phyloP scores from a whole-genome alignment of 2,113 vertebrate species.

The Dromaius novaehollandiae region DNA sequence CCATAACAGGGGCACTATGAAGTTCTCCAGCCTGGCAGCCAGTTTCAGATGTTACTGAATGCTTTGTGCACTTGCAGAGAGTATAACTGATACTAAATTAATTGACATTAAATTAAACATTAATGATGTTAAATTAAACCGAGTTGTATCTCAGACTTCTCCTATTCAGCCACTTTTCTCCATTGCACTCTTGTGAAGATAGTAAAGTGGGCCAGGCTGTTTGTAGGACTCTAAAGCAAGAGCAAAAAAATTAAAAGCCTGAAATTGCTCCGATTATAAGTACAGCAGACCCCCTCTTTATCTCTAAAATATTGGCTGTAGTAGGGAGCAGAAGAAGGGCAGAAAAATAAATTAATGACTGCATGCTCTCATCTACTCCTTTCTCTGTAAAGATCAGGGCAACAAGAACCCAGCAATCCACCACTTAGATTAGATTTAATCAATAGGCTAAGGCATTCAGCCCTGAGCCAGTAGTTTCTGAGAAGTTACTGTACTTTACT shows the following conservation, averaged over 20 bases:
- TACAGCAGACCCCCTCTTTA: not conserved
- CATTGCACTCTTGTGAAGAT: too few relatives aligned
- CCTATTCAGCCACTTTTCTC: not conserved
- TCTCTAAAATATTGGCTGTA: not conserved
- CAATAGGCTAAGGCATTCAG: not conserved
- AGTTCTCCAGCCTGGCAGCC: not conserved
- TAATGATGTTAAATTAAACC: not conserved
- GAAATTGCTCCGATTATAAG: not conserved
- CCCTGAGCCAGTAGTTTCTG: not conserved
- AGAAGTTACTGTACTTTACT: not conserved
- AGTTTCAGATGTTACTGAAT: not conserved
- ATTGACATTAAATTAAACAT: not conserved
- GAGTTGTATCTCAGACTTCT: not conserved
- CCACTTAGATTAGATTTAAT: not conserved
- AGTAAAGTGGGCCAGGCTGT: too few relatives aligned
- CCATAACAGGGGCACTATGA: not conserved
- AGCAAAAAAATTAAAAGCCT: not conserved
- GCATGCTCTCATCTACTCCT: not conserved
- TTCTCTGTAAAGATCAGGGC: not conserved
- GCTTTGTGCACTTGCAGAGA: not conserved
- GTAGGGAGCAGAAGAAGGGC: not conserved
- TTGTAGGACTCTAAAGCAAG: not conserved
- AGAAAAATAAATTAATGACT: not conserved
- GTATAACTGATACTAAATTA: not conserved
- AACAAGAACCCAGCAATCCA: not conserved